These are phyloP conservation scores for Plumapathes pennacea DNA, from an alignment of 92 coral and sea anemone species.

Conservation along the genomic window DNA sequence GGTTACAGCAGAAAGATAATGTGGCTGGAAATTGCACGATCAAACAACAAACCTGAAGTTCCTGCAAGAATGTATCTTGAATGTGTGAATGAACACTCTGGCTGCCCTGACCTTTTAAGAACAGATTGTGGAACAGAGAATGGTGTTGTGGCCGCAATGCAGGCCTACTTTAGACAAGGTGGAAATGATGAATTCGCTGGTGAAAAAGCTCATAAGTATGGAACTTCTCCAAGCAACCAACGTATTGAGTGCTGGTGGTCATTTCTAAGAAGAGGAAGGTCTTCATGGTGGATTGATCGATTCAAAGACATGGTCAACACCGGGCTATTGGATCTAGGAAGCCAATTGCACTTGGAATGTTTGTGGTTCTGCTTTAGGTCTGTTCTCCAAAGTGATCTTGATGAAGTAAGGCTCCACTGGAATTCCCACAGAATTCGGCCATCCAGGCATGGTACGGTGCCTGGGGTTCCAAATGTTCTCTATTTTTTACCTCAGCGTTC, in stretches of 20 bases:
- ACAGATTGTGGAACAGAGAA: constrained; percentile 62
- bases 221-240: constrained; percentile 51
- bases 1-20: constrained; percentile 40
- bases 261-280: constrained; percentile 36
- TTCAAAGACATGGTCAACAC: constrained; percentile 35
- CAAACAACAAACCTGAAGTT: constrained; percentile 40
- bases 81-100: constrained; percentile 28
- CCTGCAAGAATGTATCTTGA: constrained; percentile 40
- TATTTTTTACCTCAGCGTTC: constrained; percentile 51
- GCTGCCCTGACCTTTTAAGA: constrained; percentile 45
- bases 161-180: constrained; percentile 21
- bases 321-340: constrained; percentile 49
- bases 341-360: constrained; percentile 26
- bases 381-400: constrained; percentile 61
- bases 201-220: constrained; percentile 59
- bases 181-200: constrained; percentile 43
- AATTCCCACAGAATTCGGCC: constrained; percentile 58
- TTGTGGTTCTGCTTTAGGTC: constrained; percentile 34
- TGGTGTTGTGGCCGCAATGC: constrained; percentile 52
- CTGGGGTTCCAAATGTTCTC: constrained; percentile 69
- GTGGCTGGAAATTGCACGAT: constrained; percentile 48
- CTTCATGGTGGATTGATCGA: constrained; percentile 55
- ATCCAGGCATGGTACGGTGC: constrained; percentile 59
- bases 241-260: constrained; percentile 61
- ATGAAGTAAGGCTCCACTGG: constrained; percentile 67